These are phyloP conservation scores for Steatocranus sp. DNA, from an alignment of 2,797 vertebrate genomes.

Conservation along the genomic window DNA sequence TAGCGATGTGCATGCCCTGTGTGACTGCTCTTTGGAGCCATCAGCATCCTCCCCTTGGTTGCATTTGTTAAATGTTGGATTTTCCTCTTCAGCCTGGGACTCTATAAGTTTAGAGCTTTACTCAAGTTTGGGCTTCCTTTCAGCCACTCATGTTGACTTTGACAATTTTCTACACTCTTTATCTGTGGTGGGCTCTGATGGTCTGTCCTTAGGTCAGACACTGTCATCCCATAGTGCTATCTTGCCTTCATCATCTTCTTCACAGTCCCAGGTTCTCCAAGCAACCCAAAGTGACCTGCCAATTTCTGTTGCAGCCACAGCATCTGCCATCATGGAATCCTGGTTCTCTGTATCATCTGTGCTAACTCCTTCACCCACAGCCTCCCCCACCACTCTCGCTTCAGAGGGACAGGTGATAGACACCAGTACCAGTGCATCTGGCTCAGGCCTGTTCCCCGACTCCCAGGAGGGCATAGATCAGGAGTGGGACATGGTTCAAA, in stretches of 20 bases:
- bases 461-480: conserved; percentile 78
- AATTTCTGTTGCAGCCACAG: conserved; percentile 76
- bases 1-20: conserved; percentile 42
- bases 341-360: conserved; percentile 63
- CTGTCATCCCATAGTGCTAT: conserved; percentile 51
- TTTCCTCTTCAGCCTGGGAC: conserved; percentile 47
- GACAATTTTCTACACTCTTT: conserved; percentile 53
- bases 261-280: conserved; percentile 51
- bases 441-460: conserved; percentile 78
- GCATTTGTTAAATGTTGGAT: conserved; percentile 30
- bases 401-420: conserved; percentile 71
- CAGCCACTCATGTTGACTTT: conserved; percentile 42
- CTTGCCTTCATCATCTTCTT: conserved; percentile 42
- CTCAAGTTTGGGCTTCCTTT: conserved; percentile 31
- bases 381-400: conserved; percentile 65
- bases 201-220: conserved; percentile 38
- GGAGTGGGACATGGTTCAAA: conserved; percentile 76
- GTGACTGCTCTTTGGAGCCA: conserved; percentile 53
- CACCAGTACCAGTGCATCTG: conserved; percentile 80
- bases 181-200: conserved; percentile 55
- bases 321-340: conserved; percentile 56
- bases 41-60: conserved; percentile 47
- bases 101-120: conserved; percentile 25
- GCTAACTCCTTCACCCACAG: conserved; percentile 63
- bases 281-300: conserved; percentile 65